Evolutionary conservation across 1,140 invertebrate genomes (phyloP).

Genomic region (Drosophila rufa): DNA sequence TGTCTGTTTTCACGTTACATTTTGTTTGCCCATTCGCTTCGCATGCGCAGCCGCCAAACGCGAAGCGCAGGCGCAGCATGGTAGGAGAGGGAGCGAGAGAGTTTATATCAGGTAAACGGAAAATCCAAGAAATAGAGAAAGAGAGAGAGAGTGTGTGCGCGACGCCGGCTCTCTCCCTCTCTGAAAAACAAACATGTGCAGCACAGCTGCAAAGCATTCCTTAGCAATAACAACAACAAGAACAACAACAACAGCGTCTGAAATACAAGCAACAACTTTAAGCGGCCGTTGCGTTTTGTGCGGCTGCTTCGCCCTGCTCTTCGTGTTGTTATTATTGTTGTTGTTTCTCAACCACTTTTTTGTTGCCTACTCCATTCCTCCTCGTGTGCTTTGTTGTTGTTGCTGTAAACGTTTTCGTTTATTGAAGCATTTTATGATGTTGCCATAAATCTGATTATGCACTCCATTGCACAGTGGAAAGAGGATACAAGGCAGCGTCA

Average conservation of each 20-base stretch:
- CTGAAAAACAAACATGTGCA: constrained; percentile 66
- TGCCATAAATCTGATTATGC: constrained; percentile 82
- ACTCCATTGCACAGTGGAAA: constrained; percentile 65
- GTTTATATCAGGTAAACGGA: constrained; percentile 20
- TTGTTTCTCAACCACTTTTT: constrained; percentile 71
- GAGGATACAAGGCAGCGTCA: constrained; percentile 15
- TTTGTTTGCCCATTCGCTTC: constrained; percentile 82
- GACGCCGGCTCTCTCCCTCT: constrained; percentile 49
- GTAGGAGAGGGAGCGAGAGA: constrained; percentile 13
- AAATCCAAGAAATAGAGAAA: constrained; percentile 16
- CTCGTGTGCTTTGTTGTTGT: constrained; percentile 20
- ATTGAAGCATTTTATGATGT: constrained; percentile 82
- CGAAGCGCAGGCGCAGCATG: constrained; percentile 18
- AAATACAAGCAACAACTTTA: constrained; percentile 42
- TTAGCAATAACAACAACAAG: constrained; percentile 27
- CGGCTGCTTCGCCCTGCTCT: constrained; percentile 65
- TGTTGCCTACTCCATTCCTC: constrained; percentile 25
- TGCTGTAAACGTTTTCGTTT: constrained; percentile 77
- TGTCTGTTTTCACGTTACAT: constrained; percentile 76
- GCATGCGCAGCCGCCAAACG: constrained; percentile 68
- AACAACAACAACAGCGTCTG: constrained; percentile 1
- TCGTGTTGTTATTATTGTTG: constrained; percentile 34
- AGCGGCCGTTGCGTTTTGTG: constrained; percentile 70
- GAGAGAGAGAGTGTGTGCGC: constrained; percentile 11
- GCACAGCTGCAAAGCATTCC: constrained; percentile 69